phyloP scores from a whole-genome alignment of 2,888 invertebrate species.

The Orchesella flavescens region DNA sequence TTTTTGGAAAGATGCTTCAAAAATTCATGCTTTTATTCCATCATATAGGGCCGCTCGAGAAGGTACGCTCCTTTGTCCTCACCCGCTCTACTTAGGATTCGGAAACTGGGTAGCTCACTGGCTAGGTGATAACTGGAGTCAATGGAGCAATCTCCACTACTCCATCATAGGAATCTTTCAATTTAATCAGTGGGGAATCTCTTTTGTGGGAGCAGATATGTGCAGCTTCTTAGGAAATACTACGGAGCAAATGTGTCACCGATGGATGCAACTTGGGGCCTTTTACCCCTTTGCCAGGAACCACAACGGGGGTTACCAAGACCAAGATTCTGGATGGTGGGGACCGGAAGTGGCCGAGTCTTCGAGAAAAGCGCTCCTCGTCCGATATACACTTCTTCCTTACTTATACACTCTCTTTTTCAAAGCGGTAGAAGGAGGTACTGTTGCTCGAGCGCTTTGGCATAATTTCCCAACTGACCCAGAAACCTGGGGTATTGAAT shows the following conservation, averaged over 20 bases:
- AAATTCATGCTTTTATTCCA: no score
- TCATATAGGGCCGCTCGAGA: constrained; percentile 32
- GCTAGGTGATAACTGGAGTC: constrained; percentile 82
- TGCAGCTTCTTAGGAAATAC: constrained; percentile 72
- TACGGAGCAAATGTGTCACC: constrained; percentile 77
- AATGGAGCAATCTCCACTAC: constrained; percentile 73
- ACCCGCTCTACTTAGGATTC: constrained; percentile 85
- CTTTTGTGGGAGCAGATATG: constrained; percentile 73
- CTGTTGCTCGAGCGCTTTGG: constrained; percentile 73
- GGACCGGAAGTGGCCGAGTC: constrained; percentile 81
- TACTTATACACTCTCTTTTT: constrained; percentile 85
- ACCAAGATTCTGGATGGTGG: constrained; percentile 88
- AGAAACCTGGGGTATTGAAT: constrained; percentile 80
- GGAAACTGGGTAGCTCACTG: constrained; percentile 86
- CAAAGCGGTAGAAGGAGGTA: constrained; percentile 80
- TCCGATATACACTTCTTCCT: constrained; percentile 84
- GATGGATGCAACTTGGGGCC: constrained; percentile 77
- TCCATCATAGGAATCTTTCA: constrained; percentile 74
- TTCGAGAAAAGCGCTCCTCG: constrained; percentile 79
- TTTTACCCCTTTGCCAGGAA: constrained; percentile 74
- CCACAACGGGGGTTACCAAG: constrained; percentile 75
- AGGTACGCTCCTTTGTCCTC: constrained; percentile 82
- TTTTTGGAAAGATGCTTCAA: no score
- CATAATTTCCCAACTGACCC: constrained; percentile 78
- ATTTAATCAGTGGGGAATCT: constrained; percentile 74